Percentiles rank a stretch among this genome's conserved stretches.
These are phyloP conservation scores for Miichthys miiuy DNA, from an alignment of 2,797 vertebrate genomes.

Conservation along the genomic window DNA sequence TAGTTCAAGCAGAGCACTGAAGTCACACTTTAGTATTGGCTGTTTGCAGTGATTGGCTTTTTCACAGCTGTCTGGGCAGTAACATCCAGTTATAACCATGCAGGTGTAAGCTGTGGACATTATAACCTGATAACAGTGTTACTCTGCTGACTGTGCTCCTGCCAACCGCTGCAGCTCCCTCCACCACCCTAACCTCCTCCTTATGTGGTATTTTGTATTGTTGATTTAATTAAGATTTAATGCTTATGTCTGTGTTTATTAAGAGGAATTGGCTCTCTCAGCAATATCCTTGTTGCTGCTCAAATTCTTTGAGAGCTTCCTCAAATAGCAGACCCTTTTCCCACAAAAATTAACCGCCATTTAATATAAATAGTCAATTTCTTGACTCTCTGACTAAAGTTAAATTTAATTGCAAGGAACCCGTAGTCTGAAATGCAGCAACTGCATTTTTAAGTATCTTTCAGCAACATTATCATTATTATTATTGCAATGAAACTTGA, in stretches of 20 bases:
- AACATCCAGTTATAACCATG: neutral
- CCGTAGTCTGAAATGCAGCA: neutral
- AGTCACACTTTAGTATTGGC: neutral
- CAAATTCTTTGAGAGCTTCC: neutral
- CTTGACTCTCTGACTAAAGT: neutral
- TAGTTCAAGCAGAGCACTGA: neutral
- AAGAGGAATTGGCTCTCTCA: constrained; percentile 13
- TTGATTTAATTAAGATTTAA: constrained; percentile 1
- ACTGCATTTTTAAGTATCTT: neutral
- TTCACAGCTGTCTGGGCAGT: neutral
- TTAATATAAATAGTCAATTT: neutral
- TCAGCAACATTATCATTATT: neutral
- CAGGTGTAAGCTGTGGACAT: neutral
- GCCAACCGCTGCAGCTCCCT: neutral
- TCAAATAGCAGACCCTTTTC: neutral
- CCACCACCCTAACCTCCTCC: neutral
- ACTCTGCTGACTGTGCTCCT: neutral
- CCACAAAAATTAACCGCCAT: neutral
- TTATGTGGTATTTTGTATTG: neutral
- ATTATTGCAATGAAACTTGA: constrained; percentile 3
- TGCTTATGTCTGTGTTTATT: constrained; percentile 14
- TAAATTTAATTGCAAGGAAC: neutral
- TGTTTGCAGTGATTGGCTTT: neutral
- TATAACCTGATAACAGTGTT: neutral
- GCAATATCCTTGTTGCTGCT: neutral